These are phyloP conservation scores for Falco novaeseelandiae DNA, from an alignment of 2,797 vertebrate genomes.

Conservation along the genomic window DNA sequence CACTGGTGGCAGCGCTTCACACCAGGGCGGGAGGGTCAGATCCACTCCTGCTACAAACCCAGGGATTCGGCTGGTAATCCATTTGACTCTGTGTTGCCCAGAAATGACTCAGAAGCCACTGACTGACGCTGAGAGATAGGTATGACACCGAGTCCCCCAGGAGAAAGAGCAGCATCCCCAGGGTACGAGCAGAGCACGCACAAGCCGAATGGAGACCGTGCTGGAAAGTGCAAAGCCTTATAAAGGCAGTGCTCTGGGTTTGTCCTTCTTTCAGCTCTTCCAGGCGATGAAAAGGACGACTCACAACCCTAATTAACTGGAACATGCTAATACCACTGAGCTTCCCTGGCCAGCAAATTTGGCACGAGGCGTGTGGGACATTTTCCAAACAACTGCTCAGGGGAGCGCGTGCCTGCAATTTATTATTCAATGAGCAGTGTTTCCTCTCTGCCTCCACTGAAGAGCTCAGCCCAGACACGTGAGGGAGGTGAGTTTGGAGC, in stretches of 20 bases:
- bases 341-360: conserved; percentile 53
- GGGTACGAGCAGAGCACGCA: background rate
- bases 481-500: background rate
- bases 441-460: background rate
- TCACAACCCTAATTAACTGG: conserved; percentile 59
- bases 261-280: conserved; percentile 44
- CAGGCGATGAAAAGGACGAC: conserved; percentile 36
- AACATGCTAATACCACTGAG: conserved; percentile 57
- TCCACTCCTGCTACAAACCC: background rate
- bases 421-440: background rate
- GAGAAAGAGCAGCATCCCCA: background rate
- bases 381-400: conserved; percentile 53
- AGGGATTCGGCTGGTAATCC: background rate
- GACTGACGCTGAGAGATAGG: background rate
- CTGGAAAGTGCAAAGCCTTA: conserved; percentile 52
- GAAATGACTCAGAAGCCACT: background rate
- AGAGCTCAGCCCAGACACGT: background rate
- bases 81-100: background rate
- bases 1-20: background rate
- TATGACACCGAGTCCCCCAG: background rate
- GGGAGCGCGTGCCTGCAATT: conserved; percentile 21
- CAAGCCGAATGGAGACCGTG: background rate
- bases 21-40: background rate
- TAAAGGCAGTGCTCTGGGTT: conserved; percentile 44
- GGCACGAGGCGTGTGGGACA: conserved; percentile 3